Percentiles rank a stretch among this genome's conserved stretches.
Conservation (phyloP, 2,888 invertebrate species). For the Steinernema scapterisci region DNA sequence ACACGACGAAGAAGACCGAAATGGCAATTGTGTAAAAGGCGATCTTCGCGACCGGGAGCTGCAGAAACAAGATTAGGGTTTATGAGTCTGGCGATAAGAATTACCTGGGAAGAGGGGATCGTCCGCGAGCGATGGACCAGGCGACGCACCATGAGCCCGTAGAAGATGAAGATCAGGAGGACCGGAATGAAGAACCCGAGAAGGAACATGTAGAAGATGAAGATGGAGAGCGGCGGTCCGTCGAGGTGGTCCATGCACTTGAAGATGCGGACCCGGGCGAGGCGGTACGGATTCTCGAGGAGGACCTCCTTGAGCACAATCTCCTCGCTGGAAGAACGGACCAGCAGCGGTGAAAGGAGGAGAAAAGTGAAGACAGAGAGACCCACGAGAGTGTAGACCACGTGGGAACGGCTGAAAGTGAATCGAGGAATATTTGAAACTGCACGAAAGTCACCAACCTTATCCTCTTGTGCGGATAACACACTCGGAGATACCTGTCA, state of each 20-base stretch:
- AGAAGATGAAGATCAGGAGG: constrained; percentile 62
- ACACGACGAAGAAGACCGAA: constrained; percentile 63
- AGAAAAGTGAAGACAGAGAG: constrained; percentile 45
- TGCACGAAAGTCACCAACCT: constrained; percentile 21
- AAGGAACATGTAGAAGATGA: constrained; percentile 48
- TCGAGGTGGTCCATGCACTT: constrained; percentile 52
- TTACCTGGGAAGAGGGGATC: constrained; percentile 46
- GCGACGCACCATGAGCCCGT: constrained; percentile 61
- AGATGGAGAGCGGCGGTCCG: constrained; percentile 41
- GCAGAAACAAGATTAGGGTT: constrained; percentile 33
- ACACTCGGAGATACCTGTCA: constrained; percentile 76
- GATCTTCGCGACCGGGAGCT: constrained; percentile 62
- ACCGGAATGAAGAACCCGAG: constrained; percentile 57
- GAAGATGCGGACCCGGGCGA: constrained; percentile 49
- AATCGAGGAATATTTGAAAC: constrained; percentile 1
- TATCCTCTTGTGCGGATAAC: constrained; percentile 72
- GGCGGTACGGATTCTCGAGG: constrained; percentile 48
- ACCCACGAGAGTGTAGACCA: constrained; percentile 41
- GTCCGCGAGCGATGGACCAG: constrained; percentile 56
- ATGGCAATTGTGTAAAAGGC: constrained; percentile 66
- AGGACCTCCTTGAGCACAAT: constrained; percentile 48
- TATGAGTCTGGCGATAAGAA: background rate
- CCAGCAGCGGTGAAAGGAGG: constrained; percentile 47
- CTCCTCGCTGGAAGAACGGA: constrained; percentile 44
- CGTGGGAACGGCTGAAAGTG: constrained; percentile 37